Evolutionary conservation across 1,140 invertebrate species (phyloP), one percentile per base, ranked within the genome.

Genomic region (Trichonephila clavata): DNA sequence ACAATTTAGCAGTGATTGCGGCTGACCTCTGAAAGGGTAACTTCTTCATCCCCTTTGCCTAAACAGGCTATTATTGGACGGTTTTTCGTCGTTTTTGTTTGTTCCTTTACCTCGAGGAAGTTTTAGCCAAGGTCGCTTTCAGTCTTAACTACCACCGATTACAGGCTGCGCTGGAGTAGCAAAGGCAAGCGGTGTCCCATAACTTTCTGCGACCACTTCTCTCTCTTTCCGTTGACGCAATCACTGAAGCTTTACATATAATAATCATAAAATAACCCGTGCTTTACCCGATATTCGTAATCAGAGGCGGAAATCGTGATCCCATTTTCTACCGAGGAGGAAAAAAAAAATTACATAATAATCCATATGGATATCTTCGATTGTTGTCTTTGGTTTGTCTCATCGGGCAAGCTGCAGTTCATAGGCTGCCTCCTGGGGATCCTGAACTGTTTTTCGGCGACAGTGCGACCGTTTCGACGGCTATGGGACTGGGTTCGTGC

Each of bases 301-400:
- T 71, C 68, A 71, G 68, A 32, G 6, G 10, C n/a, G 68, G 68
- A 71, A 71, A 27, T 71, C 68, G 68, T 84, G 81, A 57, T 57
- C 81, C 81, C 43, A 24, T 84, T 84, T 59, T 43, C 18, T 57
- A 18, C 43, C 8, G 27, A 57, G 43, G 43, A 63, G 86, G 50
- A 87, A 57, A 57, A 87, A n/a, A 61, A 87, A 39, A 39, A 86
- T 61, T 50, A 20, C 43, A 86, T 39, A 57, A 32, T 27, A 21
- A 63, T 61, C 84, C 20, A 63, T 18, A 91, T 91, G 90, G 90
- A 91, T 91, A 91, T 91, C 90, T 91, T 91, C 61, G 90, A 91
- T 43, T 77, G 90, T 50, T 91, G 90, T 77, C 68, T 91, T 18
- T 91, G 90, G 90, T 91, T 91, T 21, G 32, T 91, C 6, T 83